Conservation (phyloP, 2,888 invertebrate species). For the Chrysodeixis includens region DNA sequence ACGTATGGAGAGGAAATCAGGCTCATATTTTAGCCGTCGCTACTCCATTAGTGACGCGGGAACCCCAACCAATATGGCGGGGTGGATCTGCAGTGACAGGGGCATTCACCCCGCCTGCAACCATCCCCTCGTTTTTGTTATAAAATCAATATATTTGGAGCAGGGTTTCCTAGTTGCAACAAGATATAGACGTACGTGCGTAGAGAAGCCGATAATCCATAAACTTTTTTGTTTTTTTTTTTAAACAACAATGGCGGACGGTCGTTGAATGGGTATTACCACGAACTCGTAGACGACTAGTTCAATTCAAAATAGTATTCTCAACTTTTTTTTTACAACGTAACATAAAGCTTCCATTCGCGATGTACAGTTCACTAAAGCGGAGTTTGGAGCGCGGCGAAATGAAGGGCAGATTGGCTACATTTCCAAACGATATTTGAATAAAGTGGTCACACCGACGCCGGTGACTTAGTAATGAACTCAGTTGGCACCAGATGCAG, state of each 20-base stretch:
- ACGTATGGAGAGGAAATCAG: constrained; percentile 78
- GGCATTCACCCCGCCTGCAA: constrained; percentile 86
- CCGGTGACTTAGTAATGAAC: constrained; percentile 40
- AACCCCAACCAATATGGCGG: constrained; percentile 84
- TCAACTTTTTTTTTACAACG: constrained; percentile 5
- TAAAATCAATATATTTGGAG: constrained; percentile 88
- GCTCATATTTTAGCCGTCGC: constrained; percentile 84
- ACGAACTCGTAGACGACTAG: background rate
- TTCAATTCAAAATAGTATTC: no score
- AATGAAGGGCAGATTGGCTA: constrained; percentile 17
- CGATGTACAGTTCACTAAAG: constrained; percentile 14
- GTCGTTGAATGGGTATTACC: background rate
- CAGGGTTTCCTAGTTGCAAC: constrained; percentile 73
- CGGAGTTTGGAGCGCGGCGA: constrained; percentile 2
- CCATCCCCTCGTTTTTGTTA: constrained; percentile 88
- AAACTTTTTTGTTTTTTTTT: background rate
- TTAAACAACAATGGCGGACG: background rate
- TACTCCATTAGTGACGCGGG: constrained; percentile 86
- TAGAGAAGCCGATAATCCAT: constrained; percentile 33
- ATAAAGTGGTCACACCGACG: constrained; percentile 50
- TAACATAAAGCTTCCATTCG: background rate
- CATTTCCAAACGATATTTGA: constrained; percentile 49
- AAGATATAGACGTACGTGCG: constrained; percentile 63
- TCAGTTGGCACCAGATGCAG: constrained; percentile 39
- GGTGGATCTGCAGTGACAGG: constrained; percentile 87